Evolutionary conservation across 2,113 vertebrate genomes (phyloP).

Genomic region (Brevimyrus niger): DNA sequence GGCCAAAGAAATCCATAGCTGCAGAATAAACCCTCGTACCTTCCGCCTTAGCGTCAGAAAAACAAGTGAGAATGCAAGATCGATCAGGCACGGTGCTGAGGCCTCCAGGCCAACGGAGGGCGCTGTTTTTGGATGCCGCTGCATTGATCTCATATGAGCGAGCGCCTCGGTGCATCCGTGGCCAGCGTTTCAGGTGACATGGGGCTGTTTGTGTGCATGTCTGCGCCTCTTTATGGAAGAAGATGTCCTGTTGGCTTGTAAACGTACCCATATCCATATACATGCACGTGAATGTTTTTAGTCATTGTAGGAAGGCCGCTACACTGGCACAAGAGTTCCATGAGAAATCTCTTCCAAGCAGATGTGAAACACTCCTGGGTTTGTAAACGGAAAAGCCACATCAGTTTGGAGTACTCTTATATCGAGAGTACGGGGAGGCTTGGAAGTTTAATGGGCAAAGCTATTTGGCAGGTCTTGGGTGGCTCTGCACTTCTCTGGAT

Average conservation of each 20-base stretch:
- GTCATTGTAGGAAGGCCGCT: background rate
- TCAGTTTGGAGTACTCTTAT: background rate
- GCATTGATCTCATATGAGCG: background rate
- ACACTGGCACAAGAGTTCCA: background rate
- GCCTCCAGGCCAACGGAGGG: background rate
- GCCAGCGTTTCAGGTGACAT: background rate
- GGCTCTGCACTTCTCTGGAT: background rate
- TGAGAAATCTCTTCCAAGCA: background rate
- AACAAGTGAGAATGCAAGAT: slow-evolving; percentile 30
- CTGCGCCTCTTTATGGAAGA: background rate
- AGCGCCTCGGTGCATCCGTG: background rate
- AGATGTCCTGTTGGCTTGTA: background rate
- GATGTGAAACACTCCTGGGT: background rate
- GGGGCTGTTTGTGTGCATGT: background rate
- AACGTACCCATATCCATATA: background rate
- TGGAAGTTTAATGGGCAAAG: background rate
- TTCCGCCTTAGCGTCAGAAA: slow-evolving; percentile 32
- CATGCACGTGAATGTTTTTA: background rate
- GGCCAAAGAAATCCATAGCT: slow-evolving; percentile 30
- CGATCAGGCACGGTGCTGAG: background rate
- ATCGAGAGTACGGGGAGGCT: background rate
- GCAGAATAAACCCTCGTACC: slow-evolving; percentile 37
- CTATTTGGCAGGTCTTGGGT: background rate
- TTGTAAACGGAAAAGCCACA: background rate
- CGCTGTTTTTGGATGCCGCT: background rate